Conservation (phyloP, 2,797 vertebrate species). For the Poeciliopsis infans region DNA sequence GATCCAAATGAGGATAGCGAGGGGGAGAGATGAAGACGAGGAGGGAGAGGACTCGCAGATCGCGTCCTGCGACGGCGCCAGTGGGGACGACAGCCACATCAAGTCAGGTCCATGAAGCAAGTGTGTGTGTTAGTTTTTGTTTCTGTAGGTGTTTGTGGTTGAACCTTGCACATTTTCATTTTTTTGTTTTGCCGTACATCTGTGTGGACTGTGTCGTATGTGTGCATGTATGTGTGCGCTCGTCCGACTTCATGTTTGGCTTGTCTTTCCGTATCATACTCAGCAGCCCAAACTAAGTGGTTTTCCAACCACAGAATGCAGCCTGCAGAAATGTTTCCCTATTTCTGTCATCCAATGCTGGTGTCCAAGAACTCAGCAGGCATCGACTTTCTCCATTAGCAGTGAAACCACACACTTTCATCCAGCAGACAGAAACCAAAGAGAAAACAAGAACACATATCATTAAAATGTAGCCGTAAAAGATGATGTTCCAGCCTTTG, state of each 20-base stretch:
- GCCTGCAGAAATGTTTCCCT: constrained; percentile 73
- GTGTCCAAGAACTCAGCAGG: constrained; percentile 81
- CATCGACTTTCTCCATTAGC: constrained; percentile 84
- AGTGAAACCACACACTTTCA: constrained; percentile 70
- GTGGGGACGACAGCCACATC: constrained; percentile 88
- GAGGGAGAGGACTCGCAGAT: constrained; percentile 67
- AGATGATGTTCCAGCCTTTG: constrained; percentile 16
- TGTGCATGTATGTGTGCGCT: constrained; percentile 54
- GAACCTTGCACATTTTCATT: constrained; percentile 36
- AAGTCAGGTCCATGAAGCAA: constrained; percentile 91
- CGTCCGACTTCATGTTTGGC: constrained; percentile 60
- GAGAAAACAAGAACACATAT: constrained; percentile 38
- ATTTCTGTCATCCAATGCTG: constrained; percentile 69
- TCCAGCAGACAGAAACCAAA: constrained; percentile 54
- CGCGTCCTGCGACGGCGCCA: constrained; percentile 75
- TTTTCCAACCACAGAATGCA: constrained; percentile 79
- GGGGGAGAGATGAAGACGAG: constrained; percentile 61
- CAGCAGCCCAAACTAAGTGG: constrained; percentile 71
- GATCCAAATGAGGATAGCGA: constrained; percentile 73
- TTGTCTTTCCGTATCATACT: constrained; percentile 68
- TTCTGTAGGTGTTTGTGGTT: constrained; percentile 78
- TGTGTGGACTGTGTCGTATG: constrained; percentile 37
- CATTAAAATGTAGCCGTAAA: constrained; percentile 39
- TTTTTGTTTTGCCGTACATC: constrained; percentile 39
- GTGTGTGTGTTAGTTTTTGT: constrained; percentile 83